A percentile compares a stretch with the other conserved stretches of the same genome.
These are phyloP conservation scores for Dascyllus trimaculatus DNA, from an alignment of 2,113 vertebrate genomes.

Conservation along the genomic window DNA sequence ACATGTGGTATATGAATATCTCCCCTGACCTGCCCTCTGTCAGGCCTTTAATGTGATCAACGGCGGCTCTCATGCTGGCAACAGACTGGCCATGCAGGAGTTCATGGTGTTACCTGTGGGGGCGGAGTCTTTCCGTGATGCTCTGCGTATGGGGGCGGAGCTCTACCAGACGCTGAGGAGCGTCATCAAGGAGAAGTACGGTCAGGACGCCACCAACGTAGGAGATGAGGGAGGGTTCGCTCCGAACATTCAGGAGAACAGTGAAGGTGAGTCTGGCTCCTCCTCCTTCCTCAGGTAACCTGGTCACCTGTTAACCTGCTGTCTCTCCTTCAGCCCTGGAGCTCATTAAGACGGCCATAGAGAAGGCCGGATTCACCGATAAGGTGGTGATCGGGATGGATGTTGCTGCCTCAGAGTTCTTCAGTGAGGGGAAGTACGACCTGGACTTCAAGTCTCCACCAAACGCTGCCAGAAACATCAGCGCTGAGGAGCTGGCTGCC, in stretches of 20 bases:
- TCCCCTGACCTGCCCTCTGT: slow-evolving; percentile 14
- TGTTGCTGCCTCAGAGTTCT: slow-evolving; percentile 93
- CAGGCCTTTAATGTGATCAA: slow-evolving; percentile 96
- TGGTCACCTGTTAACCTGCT: neutral
- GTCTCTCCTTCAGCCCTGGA: slow-evolving; percentile 86
- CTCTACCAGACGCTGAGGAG: slow-evolving; percentile 94
- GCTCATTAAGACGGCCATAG: slow-evolving; percentile 93
- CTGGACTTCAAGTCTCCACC: slow-evolving; percentile 95
- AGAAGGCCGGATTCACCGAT: slow-evolving; percentile 92
- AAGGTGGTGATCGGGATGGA: slow-evolving; percentile 97
- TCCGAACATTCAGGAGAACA: slow-evolving; percentile 95
- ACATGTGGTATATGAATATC: neutral
- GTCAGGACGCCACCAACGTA: slow-evolving; percentile 94
- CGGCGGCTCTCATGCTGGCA: slow-evolving; percentile 93
- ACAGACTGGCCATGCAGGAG: slow-evolving; percentile 95
- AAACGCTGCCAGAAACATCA: slow-evolving; percentile 91
- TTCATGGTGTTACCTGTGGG: slow-evolving; percentile 96
- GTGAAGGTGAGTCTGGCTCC: slow-evolving; percentile 86
- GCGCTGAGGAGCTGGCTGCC: slow-evolving; percentile 88
- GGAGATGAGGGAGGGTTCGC: slow-evolving; percentile 95
- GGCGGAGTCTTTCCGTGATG: slow-evolving; percentile 92
- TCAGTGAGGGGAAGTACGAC: slow-evolving; percentile 92
- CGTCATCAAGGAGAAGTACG: slow-evolving; percentile 94
- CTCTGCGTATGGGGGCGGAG: slow-evolving; percentile 91
- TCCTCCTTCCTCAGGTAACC: neutral